Evolutionary conservation across 2,113 vertebrate genomes (phyloP).

Genomic region (Dolichallabes microphthalmus): DNA sequence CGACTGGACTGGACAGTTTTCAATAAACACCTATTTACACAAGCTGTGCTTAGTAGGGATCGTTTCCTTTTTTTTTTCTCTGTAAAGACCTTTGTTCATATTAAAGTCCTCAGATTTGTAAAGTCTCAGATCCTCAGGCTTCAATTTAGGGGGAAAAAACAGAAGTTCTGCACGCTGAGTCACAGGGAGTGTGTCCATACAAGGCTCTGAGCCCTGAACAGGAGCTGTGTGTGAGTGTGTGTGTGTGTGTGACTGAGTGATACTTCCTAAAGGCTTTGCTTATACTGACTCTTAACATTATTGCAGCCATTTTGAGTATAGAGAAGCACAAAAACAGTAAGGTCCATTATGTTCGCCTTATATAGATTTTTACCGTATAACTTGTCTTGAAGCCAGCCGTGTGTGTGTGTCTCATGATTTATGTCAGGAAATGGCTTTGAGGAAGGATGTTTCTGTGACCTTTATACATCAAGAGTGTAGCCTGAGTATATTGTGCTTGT

Average conservation of each 20-base stretch:
- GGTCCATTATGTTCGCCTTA: background rate
- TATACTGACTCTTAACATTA: background rate
- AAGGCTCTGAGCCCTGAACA: constrained; percentile 12
- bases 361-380: background rate
- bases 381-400: background rate
- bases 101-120: background rate
- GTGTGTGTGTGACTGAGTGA: background rate
- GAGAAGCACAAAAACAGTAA: background rate
- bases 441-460: background rate
- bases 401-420: background rate
- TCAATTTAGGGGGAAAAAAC: background rate
- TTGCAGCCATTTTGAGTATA: constrained; percentile 1
- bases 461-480: background rate
- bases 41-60: background rate
- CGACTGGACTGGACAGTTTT: background rate
- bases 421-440: background rate
- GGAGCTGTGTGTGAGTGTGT: background rate
- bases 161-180: constrained; percentile 14
- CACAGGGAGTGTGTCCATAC: constrained; percentile 30
- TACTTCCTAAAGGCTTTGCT: constrained; percentile 6
- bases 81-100: too few relatives aligned
- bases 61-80: too few relatives aligned
- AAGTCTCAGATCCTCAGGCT: background rate
- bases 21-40: background rate
- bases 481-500: background rate